phyloP scores from a whole-genome alignment of 2,797 vertebrate species.

The Poecilia picta region DNA sequence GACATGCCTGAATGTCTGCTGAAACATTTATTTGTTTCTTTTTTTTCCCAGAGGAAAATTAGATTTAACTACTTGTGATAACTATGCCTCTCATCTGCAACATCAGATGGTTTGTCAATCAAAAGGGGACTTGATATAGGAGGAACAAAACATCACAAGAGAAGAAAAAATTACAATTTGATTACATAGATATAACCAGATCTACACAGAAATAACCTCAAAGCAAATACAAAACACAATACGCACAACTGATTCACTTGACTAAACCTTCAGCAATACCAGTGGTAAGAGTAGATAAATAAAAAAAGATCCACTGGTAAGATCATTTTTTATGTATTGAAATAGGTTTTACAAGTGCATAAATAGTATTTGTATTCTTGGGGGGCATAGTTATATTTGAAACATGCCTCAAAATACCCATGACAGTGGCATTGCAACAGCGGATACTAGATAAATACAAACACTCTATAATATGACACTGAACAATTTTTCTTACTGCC shows the following conservation, averaged over 20 bases:
- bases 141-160: not conserved
- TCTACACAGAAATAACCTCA: conserved; percentile 34
- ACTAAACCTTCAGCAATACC: conserved; percentile 44
- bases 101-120: not conserved
- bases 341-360: conserved; percentile 59
- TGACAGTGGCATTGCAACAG: conserved; percentile 42
- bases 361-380: conserved; percentile 47
- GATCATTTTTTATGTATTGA: conserved; percentile 32
- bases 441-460: not conserved
- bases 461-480: not conserved
- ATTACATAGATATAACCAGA: conserved; percentile 42
- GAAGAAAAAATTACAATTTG: conserved; percentile 10
- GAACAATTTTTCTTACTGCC: not conserved
- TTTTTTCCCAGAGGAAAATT: conserved; percentile 24
- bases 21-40: conserved; percentile 26
- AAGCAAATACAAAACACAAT: conserved; percentile 59
- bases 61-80: conserved; percentile 35
- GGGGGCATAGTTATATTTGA: conserved; percentile 32
- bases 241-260: conserved; percentile 51
- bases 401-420: conserved; percentile 48
- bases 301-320: conserved; percentile 29
- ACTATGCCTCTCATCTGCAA: conserved; percentile 60
- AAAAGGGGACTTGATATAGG: not conserved
- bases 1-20: conserved; percentile 38
- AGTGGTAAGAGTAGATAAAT: conserved; percentile 37